Conservation (phyloP, 2,797 vertebrate genomes). For the Phalloptychus januarius region DNA sequence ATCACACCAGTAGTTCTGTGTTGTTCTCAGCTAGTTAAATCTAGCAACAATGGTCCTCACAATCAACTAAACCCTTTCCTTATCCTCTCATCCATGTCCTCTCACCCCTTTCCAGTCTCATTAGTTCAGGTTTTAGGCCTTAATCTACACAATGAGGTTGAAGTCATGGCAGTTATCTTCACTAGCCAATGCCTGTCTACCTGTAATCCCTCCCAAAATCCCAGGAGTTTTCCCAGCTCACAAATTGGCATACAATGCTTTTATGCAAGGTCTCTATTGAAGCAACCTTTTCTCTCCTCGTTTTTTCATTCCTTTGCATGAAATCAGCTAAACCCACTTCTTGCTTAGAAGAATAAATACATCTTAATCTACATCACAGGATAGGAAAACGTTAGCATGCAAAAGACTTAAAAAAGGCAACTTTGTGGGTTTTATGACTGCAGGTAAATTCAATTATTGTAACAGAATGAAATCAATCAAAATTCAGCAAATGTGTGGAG, state of each 20-base stretch:
- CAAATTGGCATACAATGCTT: conserved; percentile 73
- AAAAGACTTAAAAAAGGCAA: conserved; percentile 21
- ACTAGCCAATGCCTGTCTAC: conserved; percentile 78
- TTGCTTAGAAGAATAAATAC: conserved; percentile 41
- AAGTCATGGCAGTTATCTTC: conserved; percentile 87
- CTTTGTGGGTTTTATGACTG: conserved; percentile 1
- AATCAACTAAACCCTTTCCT: conserved; percentile 59
- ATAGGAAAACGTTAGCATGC: conserved; percentile 20
- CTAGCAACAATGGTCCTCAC: conserved; percentile 36
- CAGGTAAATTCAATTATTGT: neutral
- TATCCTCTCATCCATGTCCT: conserved; percentile 52
- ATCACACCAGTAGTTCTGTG: conserved; percentile 1
- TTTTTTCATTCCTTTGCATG: conserved; percentile 44
- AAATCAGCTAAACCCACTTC: conserved; percentile 52
- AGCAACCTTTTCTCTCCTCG: conserved; percentile 36
- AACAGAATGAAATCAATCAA: neutral
- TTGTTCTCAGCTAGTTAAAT: conserved; percentile 42
- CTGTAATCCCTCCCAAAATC: conserved; percentile 80
- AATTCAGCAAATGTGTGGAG: conserved; percentile 9
- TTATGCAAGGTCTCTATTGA: conserved; percentile 55
- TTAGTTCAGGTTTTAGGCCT: conserved; percentile 92
- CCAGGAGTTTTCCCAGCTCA: conserved; percentile 64
- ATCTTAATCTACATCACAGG: conserved; percentile 62
- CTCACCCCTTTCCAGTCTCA: conserved; percentile 75
- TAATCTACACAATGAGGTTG: conserved; percentile 90